Percentiles rank a stretch among this genome's conserved stretches.
Evolutionary conservation across 2,888 invertebrate genomes (phyloP).

Genomic region (Caenorhabditis zanzibari): DNA sequence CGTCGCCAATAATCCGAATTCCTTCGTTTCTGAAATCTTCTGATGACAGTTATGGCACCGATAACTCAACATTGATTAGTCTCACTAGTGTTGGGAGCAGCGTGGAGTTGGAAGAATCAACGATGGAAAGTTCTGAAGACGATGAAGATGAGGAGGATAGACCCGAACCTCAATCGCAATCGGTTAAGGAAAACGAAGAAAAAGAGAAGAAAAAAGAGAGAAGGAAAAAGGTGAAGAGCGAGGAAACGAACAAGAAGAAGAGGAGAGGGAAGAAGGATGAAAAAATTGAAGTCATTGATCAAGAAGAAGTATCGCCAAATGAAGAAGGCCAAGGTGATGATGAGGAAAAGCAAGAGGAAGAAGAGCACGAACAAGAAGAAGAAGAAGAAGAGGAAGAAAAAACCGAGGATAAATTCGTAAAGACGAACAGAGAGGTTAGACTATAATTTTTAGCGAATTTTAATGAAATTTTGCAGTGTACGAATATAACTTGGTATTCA

Average conservation of each 20-base stretch:
- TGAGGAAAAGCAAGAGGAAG: not conserved
- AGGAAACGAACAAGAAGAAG: conserved; percentile 15
- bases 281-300: conserved; percentile 13
- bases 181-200: conserved; percentile 10
- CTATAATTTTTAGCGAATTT: not conserved
- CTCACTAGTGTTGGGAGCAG: conserved; percentile 14
- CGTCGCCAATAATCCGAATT: conserved; percentile 48
- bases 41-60: not conserved
- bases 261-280: not conserved
- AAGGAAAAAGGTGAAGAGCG: conserved; percentile 6
- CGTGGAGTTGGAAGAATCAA: conserved; percentile 13
- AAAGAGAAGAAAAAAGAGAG: conserved; percentile 22
- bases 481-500: conserved; percentile 83
- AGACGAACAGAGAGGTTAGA: conserved; percentile 39
- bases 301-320: not conserved
- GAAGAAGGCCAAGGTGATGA: conserved; percentile 21
- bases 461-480: conserved; percentile 54
- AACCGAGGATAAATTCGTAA: conserved; percentile 22
- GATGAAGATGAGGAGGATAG: conserved; percentile 31
- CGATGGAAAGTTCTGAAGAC: not conserved
- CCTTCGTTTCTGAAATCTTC: conserved; percentile 12
- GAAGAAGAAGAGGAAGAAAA: conserved; percentile 9
- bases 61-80: conserved; percentile 14
- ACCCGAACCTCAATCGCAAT: not conserved
- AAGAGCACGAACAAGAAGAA: conserved; percentile 17